Conservation (phyloP, 2,888 invertebrate species). For the Opisthograptis luteolata region DNA sequence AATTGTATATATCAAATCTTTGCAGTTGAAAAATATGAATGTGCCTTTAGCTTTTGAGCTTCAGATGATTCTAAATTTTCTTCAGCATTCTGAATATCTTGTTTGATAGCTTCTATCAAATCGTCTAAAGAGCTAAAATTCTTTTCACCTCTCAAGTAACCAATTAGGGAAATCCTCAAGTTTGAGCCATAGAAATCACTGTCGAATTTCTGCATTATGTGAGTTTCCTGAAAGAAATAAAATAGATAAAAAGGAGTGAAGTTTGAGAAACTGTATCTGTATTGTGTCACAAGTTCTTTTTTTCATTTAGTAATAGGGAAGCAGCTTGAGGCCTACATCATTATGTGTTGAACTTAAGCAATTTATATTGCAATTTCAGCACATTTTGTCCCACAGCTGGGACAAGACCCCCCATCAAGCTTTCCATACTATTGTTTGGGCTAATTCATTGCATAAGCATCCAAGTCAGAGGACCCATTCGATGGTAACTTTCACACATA, state of each 20-base stretch:
- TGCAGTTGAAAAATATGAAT: slow-evolving; percentile 77
- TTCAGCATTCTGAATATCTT: slow-evolving; percentile 90
- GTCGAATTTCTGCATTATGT: slow-evolving; percentile 92
- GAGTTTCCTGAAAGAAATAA: slow-evolving; percentile 90
- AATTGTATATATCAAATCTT: slow-evolving; percentile 19
- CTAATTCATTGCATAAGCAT: no score
- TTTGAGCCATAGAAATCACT: slow-evolving; percentile 94
- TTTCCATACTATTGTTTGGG: no score
- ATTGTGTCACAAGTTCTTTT: neutral
- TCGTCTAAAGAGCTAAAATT: slow-evolving; percentile 91
- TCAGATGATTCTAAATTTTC: slow-evolving; percentile 83
- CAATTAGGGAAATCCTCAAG: slow-evolving; percentile 91
- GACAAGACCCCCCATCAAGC: no score
- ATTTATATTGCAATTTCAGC: no score
- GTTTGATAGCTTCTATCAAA: slow-evolving; percentile 90
- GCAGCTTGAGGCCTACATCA: no score
- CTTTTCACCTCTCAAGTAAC: slow-evolving; percentile 93
- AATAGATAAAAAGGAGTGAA: no score
- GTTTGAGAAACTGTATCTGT: neutral
- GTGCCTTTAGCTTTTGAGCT: slow-evolving; percentile 72
- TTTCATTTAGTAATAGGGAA: no score
- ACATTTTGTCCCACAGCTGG: no score
- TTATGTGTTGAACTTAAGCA: no score
- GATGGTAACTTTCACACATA: no score
- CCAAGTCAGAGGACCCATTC: no score